Evolutionary conservation across 2,888 invertebrate species (phyloP), one percentile per base, ranked within the genome.

Genomic region (Synanthedon andrenaeformis): DNA sequence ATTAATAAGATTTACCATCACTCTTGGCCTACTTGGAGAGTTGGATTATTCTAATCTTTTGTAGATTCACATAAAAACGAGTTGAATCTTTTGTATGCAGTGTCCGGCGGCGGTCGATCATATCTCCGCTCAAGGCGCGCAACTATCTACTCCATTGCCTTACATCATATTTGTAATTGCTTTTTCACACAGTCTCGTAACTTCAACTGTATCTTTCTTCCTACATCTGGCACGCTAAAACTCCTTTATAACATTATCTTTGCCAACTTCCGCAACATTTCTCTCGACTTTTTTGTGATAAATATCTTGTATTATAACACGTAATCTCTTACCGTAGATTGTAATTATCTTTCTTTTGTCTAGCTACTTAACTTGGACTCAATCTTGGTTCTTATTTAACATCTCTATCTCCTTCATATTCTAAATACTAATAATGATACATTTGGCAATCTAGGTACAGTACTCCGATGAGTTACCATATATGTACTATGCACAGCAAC

Each of bases 81-180:
- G 13, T 19, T 4, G 6, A 17, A 12, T 12, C 45, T 45, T 49
- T 49, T 49, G 49, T 49, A 49, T 49, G 49, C 49, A 49, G 49
- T 23, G 17, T 49, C 49, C 12, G 23, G 3, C 12, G 23, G 3
- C 23, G 49, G 12, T 66, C 67, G 75, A 75, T 76, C 59, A 61
- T 69, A 71, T 69, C 70, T 63, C 49, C 57, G 55, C 62, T 71
- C 72, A 72, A 74, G 73, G 72, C 69, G 63, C 62, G 62, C 73
- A 70, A 73, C 76, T 80, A 76, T 79, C 79, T 72, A 72, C 72
- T 66, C 74, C 67, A 75, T 72, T 72, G 69, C 60, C 65, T 82
- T 84, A 81, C 69, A 75, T 83, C 79, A 83, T 76, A 67, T 69
- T 66, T 66, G 69, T 79, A 82, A 82, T 81, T 77, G 72, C 73